Base-by-base conservation (phyloP, 2,113 vertebrate species). In the Puma concolor region DNA sequence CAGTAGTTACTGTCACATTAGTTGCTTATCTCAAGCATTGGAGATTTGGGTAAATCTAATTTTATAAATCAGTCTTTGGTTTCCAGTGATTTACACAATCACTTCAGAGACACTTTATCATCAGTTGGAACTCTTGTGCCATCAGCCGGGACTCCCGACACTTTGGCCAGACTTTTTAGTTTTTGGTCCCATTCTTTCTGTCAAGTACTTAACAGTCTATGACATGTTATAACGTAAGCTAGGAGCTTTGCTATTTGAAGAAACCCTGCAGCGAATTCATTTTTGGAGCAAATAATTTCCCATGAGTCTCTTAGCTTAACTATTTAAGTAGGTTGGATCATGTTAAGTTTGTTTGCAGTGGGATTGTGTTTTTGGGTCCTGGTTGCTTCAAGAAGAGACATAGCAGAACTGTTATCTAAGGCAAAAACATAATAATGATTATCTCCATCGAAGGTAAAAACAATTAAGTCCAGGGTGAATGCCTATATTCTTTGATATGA, bases 31-130 rank as follows among this genome's bases (percentile, higher is more conserved):
- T 87, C 91, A 76, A 86, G 63, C 11, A 82, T 77, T 66, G 50
- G 89, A 96, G 57, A 92, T 84, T 90, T 91, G 89, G 69, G 83
- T 87, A 96, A 95, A 96, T 96, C 92, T 84, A 85, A 94, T 97
- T 92, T 96, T 86, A 80, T 48, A 66, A 92, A 92, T 95, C 71
- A 80, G 79, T 94, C 72, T 94, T 93, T 69, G 71, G 33, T 60
- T 60, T 50, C 21, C 52, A 36, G 4, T 66, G 91, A 95, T 60
- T 76, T 36, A 74, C n/a, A 88, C 82, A 52, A 69, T 81, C 92
- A 89, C 79, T 91, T 97, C 85, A 94, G 50, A 94, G 85, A 29
- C 36, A 76, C 63, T 96, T 87, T 79, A 60, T 93, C 93, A 89
- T 94, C 77, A 87, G 31, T 86, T 94, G 41, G 33, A 86, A 36